Evolutionary conservation across 2,888 invertebrate genomes (phyloP), one percentile per base, ranked within the genome.

Genomic region (Pollenia griseotomentosa): DNA sequence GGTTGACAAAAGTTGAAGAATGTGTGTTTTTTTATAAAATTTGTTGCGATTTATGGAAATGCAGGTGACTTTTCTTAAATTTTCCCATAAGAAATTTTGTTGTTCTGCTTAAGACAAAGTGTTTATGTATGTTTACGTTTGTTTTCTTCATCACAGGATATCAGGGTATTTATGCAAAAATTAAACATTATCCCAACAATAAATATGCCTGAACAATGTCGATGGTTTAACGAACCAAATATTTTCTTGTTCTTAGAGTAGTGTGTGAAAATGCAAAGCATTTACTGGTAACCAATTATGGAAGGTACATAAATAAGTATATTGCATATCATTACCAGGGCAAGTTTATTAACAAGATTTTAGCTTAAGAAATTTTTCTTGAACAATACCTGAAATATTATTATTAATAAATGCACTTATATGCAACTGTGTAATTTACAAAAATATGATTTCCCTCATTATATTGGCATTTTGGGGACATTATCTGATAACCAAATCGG

Each of bases 51-150:
- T 46, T 40, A 19, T 44, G 19, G 7, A 83, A 75, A 48, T 83
- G 80, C 83, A 86, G 83, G 83, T 83, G 86, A 86, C 61, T 83
- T 74, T 65, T 48, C 44, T 46, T 14, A 23, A 53, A 55, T 48
- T 66, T 82, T 86, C 78, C 79, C 82, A 83, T 74, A 79, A 74
- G 81, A 79, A 79, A 61, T 61, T 33, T 61, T 55, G 5, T 2
- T 33, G 19, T 55, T 44, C 2, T 2, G 12, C 44, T 42, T 6
- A 33, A 33, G 33, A 4, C 33, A 33, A 33, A 33, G 33, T 33
- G 33, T 44, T 44, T 48, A 53, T 44, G 9, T 42, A n/a, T n/a
- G 19, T 53, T 75, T 9, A 57, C 51, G 79, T 74, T 65, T 55
- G 16, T 55, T 48, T 42, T 12, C n/a, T n/a, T 42, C 46, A 40